Evolutionary conservation across 1,140 invertebrate species (phyloP).

Genomic region (Leptestheria dahalacensis): DNA sequence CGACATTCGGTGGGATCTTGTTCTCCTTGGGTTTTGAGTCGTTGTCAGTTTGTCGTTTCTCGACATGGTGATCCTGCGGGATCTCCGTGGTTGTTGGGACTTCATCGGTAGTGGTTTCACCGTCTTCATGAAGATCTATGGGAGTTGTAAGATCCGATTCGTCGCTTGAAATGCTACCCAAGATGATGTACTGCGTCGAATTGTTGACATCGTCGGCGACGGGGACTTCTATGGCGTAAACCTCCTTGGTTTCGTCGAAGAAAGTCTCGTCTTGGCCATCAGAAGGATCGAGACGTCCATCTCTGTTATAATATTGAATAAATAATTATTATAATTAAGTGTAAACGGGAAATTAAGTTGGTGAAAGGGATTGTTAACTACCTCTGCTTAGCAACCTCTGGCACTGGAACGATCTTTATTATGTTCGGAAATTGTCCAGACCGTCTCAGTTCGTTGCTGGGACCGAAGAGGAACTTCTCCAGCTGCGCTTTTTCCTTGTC

Average conservation of each 20-base stretch:
- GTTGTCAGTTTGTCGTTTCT: not conserved
- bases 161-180: not conserved
- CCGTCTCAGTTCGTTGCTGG: not conserved
- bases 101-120: not conserved
- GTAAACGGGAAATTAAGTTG: too few species aligned
- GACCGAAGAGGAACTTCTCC: slow-evolving; percentile 10
- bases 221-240: not conserved
- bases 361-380: too few species aligned
- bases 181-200: not conserved
- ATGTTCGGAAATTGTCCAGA: not conserved
- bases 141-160: too few species aligned
- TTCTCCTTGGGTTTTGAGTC: not conserved
- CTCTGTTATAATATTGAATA: too few species aligned
- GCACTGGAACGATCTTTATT: not conserved
- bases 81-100: not conserved
- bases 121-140: too few species aligned
- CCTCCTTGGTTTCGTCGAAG: not conserved
- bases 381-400: not conserved
- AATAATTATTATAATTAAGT: too few species aligned
- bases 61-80: not conserved
- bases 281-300: not conserved
- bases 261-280: not conserved
- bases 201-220: not conserved
- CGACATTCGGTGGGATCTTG: not conserved
- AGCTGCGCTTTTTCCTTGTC: slow-evolving; percentile 8